Evolutionary conservation across 2,888 invertebrate genomes (phyloP).

Genomic region (Adelognathus sp.): DNA sequence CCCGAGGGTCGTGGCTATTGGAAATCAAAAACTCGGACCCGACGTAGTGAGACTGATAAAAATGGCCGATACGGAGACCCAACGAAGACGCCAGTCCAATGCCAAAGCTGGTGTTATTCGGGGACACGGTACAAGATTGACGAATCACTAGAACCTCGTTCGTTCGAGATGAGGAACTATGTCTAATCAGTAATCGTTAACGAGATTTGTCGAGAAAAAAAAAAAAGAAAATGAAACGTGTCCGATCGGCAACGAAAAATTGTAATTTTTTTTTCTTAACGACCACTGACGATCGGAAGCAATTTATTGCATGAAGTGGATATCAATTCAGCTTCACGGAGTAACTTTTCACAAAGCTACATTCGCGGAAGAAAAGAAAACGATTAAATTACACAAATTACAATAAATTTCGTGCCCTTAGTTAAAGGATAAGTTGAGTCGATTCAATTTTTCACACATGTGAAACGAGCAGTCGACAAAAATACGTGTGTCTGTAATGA

Average conservation of each 20-base stretch:
- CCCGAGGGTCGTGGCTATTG: slow-evolving; percentile 83
- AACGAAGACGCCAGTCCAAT: slow-evolving; percentile 60
- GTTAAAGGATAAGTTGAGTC: no score
- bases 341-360: no score
- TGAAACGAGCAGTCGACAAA: no score
- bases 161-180: neutral
- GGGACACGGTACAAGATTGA: neutral
- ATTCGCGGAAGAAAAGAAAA: no score
- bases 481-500: neutral
- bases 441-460: neutral
- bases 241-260: no score
- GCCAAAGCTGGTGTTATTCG: neutral
- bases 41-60: slow-evolving; percentile 82
- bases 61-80: slow-evolving; percentile 80
- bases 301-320: no score
- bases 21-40: slow-evolving; percentile 82
- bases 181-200: neutral
- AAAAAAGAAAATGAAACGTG: neutral
- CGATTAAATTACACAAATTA: no score
- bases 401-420: no score
- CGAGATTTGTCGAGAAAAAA: no score
- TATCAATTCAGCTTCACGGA: no score
- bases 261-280: no score
- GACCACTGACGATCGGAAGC: no score
- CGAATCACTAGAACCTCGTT: neutral